Evolutionary conservation across 2,113 vertebrate species (phyloP).

Genomic region (Spilogale gracilis): DNA sequence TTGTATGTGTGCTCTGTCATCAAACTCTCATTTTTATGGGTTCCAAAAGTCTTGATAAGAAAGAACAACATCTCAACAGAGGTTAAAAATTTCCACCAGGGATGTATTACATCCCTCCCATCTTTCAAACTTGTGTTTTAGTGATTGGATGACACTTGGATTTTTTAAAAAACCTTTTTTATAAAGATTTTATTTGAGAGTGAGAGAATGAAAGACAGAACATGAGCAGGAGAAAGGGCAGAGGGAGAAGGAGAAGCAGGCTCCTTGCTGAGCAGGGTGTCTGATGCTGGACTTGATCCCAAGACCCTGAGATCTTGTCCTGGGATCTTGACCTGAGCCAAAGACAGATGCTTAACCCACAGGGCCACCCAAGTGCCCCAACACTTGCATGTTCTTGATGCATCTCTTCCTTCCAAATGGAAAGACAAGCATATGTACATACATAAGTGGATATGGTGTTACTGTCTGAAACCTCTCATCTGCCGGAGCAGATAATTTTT

Average conservation of each 20-base stretch:
- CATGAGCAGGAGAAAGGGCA: neutral
- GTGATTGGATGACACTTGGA: neutral
- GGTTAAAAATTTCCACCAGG: neutral
- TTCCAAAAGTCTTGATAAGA: neutral
- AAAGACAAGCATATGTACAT: neutral
- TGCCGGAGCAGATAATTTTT: neutral
- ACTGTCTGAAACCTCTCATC: neutral
- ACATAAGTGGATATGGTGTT: neutral
- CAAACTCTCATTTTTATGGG: slow-evolving; percentile 4
- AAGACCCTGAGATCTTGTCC: neutral
- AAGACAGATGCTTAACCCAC: neutral
- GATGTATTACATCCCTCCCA: neutral
- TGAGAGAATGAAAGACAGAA: neutral
- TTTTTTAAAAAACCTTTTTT: neutral
- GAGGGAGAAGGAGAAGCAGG: neutral
- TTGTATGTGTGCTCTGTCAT: neutral
- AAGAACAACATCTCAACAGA: neutral
- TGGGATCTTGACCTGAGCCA: neutral
- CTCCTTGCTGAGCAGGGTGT: too few species aligned
- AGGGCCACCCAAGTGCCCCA: neutral
- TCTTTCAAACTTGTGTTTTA: neutral
- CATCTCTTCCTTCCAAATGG: neutral
- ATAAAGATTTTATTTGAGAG: neutral
- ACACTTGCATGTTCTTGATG: neutral
- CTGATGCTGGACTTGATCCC: neutral